Evolutionary conservation across 2,797 vertebrate genomes (phyloP).

Genomic region (Ciconia nigra): DNA sequence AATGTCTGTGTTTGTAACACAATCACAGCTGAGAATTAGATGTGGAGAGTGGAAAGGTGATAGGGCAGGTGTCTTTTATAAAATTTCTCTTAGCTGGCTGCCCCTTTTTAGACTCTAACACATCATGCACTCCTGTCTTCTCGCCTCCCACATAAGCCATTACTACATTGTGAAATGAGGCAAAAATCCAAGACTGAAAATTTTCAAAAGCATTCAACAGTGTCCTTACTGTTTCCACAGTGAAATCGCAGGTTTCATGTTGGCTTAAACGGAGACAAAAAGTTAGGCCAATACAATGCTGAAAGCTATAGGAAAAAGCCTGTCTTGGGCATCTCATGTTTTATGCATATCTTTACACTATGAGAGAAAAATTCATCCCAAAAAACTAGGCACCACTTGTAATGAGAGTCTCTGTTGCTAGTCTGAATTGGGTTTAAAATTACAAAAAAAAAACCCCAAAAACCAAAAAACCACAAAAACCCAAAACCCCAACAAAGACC

Average conservation of each 20-base stretch:
- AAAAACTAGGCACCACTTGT: conserved; percentile 7
- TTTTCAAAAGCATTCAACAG: neutral
- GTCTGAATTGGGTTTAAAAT: conserved; percentile 51
- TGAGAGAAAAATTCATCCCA: conserved; percentile 19
- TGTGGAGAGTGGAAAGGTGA: neutral
- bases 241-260: neutral
- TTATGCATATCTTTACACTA: conserved; percentile 41
- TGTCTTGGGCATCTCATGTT: neutral
- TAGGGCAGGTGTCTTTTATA: neutral
- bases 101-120: neutral
- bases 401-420: conserved; percentile 28
- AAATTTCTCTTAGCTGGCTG: neutral
- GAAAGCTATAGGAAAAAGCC: neutral
- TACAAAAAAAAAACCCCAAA: neutral
- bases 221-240: neutral
- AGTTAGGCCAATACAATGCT: neutral
- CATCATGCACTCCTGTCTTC: conserved; percentile 1
- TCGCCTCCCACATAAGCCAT: conserved; percentile 11
- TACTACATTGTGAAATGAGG: conserved; percentile 34
- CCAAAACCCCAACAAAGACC: conserved; percentile 31
- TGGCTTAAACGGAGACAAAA: neutral
- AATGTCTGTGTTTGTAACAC: neutral
- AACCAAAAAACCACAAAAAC: too few species aligned
- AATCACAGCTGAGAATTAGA: neutral
- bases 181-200: conserved; percentile 39